Evolutionary conservation across 1,140 invertebrate genomes (phyloP), one percentile per base, ranked within the genome.

Genomic region (Portunus trituberculatus): DNA sequence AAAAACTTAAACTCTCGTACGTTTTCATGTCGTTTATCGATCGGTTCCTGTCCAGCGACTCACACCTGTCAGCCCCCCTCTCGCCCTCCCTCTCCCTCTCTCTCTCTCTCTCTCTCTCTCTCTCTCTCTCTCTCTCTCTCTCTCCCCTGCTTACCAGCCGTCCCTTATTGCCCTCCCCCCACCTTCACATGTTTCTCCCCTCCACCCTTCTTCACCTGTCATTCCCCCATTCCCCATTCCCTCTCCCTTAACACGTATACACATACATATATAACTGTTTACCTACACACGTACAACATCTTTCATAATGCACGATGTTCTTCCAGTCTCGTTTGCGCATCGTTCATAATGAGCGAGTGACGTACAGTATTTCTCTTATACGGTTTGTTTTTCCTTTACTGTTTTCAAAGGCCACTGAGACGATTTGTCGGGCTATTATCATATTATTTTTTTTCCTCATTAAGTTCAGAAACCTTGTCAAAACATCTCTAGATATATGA

Each of bases 81-180:
- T 14, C 45, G 12, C 31, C 7, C 31, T 6, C 31, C 14, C 29
- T n/a, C 7, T 88, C 86, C 32, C 86, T 31, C 86, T 88, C 0
- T 88, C 86, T 88, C 12, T 32, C 86, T 12, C 32, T 88, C 86
- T 39, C 0, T 88, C 86, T 46, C 86, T 39, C 29, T 88, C 86
- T 88, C 86, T 39, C 86, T 39, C 31, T 88, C 86, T 88, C 87
- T 45, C 87, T 46, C 87, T 76, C 20, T 76, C 59, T 76, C 59
- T 46, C 32, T 46, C 87, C 14, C 88, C 31, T 31, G n/a, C 88
- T 46, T 31, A 14, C 88, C 31, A 25, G 4, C 67, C n/a, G 20
- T 76, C 67, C n/a, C 67, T 76, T n/a, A 25, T 76, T 76, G 52
- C n/a, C 67, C 20, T 25, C 67, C 25, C n/a, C 8, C 12, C 8